phyloP scores from a whole-genome alignment of 2,113 vertebrate genomes.

The Phoxinus phoxinus region DNA sequence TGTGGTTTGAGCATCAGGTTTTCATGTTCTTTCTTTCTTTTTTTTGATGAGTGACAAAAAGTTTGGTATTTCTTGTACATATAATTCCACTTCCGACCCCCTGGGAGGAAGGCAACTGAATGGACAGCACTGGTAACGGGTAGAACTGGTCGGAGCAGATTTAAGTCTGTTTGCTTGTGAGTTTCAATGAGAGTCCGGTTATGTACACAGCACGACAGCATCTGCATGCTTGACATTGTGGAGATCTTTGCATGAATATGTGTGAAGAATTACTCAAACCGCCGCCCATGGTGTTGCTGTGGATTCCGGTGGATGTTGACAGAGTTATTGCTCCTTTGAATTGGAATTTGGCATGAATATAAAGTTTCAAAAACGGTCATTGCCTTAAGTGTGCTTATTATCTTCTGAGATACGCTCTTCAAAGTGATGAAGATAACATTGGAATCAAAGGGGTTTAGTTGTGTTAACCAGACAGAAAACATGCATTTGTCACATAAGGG shows the following conservation, averaged over 20 bases:
- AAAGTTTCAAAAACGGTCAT: background rate
- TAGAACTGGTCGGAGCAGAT: slow-evolving; percentile 28
- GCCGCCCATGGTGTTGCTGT: background rate
- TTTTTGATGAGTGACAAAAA: background rate
- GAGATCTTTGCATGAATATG: background rate
- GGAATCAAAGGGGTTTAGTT: background rate
- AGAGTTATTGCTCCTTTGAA: background rate
- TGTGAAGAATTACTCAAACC: background rate
- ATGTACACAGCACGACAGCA: background rate
- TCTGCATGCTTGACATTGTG: background rate
- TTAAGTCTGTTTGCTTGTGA: background rate
- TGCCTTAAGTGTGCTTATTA: background rate
- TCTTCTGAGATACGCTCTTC: background rate
- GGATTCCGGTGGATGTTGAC: background rate
- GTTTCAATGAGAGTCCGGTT: background rate
- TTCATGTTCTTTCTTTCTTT: background rate
- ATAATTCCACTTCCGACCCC: background rate
- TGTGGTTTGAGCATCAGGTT: background rate
- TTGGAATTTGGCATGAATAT: background rate
- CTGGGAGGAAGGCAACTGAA: background rate
- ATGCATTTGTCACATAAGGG: background rate
- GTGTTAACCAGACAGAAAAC: background rate
- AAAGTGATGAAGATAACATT: background rate
- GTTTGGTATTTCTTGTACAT: background rate
- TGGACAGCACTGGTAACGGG: background rate